phyloP scores from a whole-genome alignment of 2,888 invertebrate genomes.

The Liodrosophila aerea region DNA sequence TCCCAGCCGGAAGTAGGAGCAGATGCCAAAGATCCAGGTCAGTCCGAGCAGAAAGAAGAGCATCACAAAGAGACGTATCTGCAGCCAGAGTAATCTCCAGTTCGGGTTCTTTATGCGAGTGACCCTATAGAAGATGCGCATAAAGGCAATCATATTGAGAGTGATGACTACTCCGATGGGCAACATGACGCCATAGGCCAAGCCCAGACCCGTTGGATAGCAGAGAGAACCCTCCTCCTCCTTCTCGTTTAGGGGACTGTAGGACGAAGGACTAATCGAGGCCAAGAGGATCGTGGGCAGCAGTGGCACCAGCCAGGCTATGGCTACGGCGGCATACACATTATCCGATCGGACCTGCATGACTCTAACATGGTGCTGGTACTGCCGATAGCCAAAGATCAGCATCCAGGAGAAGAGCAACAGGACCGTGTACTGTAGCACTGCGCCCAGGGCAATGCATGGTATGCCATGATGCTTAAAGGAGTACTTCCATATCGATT shows the following conservation, averaged over 20 bases:
- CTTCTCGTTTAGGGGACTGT: slow-evolving; percentile 3
- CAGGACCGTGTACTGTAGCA: slow-evolving; percentile 34
- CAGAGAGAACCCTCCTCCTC: slow-evolving; percentile 11
- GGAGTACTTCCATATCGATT: slow-evolving; percentile 9
- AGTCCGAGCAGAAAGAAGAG: slow-evolving; percentile 33
- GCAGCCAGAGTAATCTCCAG: slow-evolving; percentile 3
- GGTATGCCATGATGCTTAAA: background rate
- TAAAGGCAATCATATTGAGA: slow-evolving; percentile 3
- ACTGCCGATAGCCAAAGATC: slow-evolving; percentile 34
- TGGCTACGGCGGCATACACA: background rate
- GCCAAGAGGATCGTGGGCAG: slow-evolving; percentile 24
- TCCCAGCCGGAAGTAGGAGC: slow-evolving; percentile 17
- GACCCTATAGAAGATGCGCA: slow-evolving; percentile 17
- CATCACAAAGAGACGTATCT: slow-evolving; percentile 20
- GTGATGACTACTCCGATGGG: slow-evolving; percentile 31
- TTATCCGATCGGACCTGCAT: background rate
- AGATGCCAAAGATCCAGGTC: slow-evolving; percentile 37
- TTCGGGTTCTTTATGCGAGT: background rate
- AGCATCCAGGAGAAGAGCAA: slow-evolving; percentile 41
- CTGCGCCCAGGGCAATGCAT: slow-evolving; percentile 22
- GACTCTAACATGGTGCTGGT: slow-evolving; percentile 11
- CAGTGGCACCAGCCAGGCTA: slow-evolving; percentile 30
- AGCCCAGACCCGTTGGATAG: slow-evolving; percentile 30
- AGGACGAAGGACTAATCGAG: slow-evolving; percentile 1
- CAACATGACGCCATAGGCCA: slow-evolving; percentile 25